Conservation (phyloP, 1,140 invertebrate genomes). For the Thaumetopoea pityocampa region DNA sequence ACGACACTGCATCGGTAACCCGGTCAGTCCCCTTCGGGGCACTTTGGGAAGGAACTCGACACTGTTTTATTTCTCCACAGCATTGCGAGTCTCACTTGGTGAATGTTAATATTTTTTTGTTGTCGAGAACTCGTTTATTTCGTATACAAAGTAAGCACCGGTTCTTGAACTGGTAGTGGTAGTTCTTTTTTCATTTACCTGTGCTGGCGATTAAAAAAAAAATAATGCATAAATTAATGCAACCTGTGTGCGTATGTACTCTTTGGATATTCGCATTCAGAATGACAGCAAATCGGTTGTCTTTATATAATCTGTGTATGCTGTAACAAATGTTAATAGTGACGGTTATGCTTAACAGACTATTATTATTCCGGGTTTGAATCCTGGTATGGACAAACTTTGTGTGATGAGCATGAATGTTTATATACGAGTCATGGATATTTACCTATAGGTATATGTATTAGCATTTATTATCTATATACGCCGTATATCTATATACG, state of each 20-base stretch:
- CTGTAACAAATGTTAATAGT: too few species aligned
- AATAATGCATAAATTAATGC: constrained; percentile 27
- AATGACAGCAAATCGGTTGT: constrained; percentile 5
- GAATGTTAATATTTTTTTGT: constrained; percentile 23
- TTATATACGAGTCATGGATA: too few species aligned
- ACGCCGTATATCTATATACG: too few species aligned
- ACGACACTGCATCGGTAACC: constrained; percentile 31
- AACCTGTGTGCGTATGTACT: constrained; percentile 7
- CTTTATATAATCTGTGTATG: too few species aligned
- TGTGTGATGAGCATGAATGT: too few species aligned
- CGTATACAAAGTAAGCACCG: constrained; percentile 18
- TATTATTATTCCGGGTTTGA: too few species aligned
- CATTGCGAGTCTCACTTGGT: constrained; percentile 20
- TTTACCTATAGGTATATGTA: too few species aligned
- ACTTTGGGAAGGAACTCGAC: constrained; percentile 13
- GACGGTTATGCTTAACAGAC: too few species aligned
- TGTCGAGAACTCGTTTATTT: constrained; percentile 25
- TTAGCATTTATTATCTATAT: too few species aligned
- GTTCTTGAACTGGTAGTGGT: constrained; percentile 3
- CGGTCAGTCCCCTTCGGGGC: constrained; percentile 26
- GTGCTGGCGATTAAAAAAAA: constrained; percentile 20
- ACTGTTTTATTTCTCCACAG: constrained; percentile 18
- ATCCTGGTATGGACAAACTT: too few species aligned
- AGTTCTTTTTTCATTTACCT: constrained; percentile 20
- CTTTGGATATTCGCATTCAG: constrained; percentile 9